Base-by-base conservation (phyloP, 2,888 invertebrate genomes). In the Metacarcinus magister region DNA sequence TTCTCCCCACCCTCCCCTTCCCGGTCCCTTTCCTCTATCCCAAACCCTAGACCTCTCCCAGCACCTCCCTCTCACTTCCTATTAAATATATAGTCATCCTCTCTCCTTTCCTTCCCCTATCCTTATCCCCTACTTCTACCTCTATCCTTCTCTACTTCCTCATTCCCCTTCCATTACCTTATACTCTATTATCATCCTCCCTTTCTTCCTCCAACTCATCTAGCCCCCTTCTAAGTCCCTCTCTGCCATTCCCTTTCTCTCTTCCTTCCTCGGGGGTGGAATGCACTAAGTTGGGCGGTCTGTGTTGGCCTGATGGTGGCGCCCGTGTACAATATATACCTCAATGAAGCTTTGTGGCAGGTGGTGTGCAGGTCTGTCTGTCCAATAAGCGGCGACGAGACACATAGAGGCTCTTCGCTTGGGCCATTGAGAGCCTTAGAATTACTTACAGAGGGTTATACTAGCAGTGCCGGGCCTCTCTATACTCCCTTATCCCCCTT, bases 261-360 rank as follows among this genome's bases (percentile, higher is more conserved):
- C 54, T 54, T 16, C 54, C 13, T 7, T 54, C 54, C 8, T 54
- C 54, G 13, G 10, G 54, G 16, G 54, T 54, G 54, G 67, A 23
- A 67, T 23, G n/a, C 67, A 67, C n/a, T n/a, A 67, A 67, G 67
- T 67, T n/a, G n/a, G 67, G n/a, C n/a, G 67, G 67, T 23, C 67
- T 23, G n/a, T n/a, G n/a, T 23, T n/a, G 67, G 67, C 19, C n/a
- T 67, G 67, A n/a, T 67, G 67, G 67, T n/a, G 67, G 67, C 67
- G 67, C n/a, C 67, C n/a, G 67, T 67, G 67, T 19, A 67, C 67
- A 67, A 67, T 67, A n/a, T n/a, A n/a, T n/a, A n/a, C 67, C 67
- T 19, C n/a, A 5, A 67, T 67, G 67, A 67, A 67, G n/a, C n/a
- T n/a, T 54, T 67, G 67, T n/a, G 67, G 67, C 67, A 67, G 67